Conservation (phyloP, 2,888 invertebrate genomes). For the Clostera curtula region DNA sequence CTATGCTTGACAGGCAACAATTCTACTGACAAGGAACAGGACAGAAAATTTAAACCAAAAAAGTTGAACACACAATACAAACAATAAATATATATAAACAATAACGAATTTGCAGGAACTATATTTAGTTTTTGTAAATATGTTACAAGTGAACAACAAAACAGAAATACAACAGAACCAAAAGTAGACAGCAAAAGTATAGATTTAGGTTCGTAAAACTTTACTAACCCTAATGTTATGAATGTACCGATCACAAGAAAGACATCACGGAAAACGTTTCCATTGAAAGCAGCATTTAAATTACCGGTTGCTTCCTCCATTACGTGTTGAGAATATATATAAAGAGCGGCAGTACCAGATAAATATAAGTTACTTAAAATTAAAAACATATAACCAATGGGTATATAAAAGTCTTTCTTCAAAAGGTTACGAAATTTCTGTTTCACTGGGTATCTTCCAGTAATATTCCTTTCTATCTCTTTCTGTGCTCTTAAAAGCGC, state of each 20-base stretch:
- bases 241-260: not conserved
- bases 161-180: not conserved
- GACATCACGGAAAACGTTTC: not conserved
- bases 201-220: not conserved
- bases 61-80: conserved; percentile 4
- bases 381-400: not conserved
- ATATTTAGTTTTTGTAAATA: not conserved
- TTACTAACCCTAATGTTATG: not conserved
- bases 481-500: conserved; percentile 8
- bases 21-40: conserved; percentile 13
- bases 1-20: conserved; percentile 22
- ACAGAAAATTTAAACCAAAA: conserved; percentile 11
- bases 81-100: not conserved
- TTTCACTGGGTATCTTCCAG: no score
- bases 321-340: not conserved
- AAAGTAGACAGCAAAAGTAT: not conserved
- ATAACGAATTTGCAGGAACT: not conserved
- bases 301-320: not conserved
- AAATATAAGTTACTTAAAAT: not conserved
- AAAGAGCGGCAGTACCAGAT: not conserved
- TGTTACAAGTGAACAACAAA: not conserved
- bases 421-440: no score
- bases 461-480: conserved; percentile 1
- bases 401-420: not conserved
- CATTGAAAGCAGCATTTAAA: not conserved